Evolutionary conservation across 92 coral and sea anemone species (phyloP), one percentile per base, ranked within the genome.

Genomic region (Phenganax marumi): DNA sequence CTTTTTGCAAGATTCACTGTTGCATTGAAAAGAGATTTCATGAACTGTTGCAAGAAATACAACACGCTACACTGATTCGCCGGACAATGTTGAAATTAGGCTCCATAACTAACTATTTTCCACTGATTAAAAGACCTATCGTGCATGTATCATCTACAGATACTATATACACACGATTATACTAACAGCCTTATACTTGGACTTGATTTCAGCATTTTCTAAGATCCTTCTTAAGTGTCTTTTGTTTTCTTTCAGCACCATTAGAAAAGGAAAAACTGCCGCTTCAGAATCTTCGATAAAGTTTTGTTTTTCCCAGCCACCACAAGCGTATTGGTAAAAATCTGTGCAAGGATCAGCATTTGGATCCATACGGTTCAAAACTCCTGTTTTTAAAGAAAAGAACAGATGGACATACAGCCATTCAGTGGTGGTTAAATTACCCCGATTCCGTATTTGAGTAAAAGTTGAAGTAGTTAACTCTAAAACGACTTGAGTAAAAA

Each of bases 301-400:
- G 43, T 63, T 77, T 22, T 23, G 58, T 24, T 60, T 39, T 18
- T 8, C 24, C 82, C 82, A 77, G 22, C 82, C 82, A 16, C 82
- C 82, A 17, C 82, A 77, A 9, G 82, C 70, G 14, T 77, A 77
- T 48, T 77, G 82, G 65, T 77, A 62, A 24, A 77, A 77, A 46
- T 77, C 82, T 17, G 63, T 65, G 24, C 82, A 77, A 16, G 82
- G 82, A 33, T 77, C 26, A 43, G 65, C 71, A 16, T 47, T 11
- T 6, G 17, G 47, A 33, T 77, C 82, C 70, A 77, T 77, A 7
- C 61, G 58, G 21, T 61, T 50, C n/a, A 77, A 39, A 48, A 77
- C 65, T 43, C 49, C 82, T 77, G 68, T 9, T 24, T 33, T 2
- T 33, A 33, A 33, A 33, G 43, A 33, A 2, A 33, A 33, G 43